phyloP scores from a whole-genome alignment of 2,888 invertebrate genomes.

The Xestia xanthographa region DNA sequence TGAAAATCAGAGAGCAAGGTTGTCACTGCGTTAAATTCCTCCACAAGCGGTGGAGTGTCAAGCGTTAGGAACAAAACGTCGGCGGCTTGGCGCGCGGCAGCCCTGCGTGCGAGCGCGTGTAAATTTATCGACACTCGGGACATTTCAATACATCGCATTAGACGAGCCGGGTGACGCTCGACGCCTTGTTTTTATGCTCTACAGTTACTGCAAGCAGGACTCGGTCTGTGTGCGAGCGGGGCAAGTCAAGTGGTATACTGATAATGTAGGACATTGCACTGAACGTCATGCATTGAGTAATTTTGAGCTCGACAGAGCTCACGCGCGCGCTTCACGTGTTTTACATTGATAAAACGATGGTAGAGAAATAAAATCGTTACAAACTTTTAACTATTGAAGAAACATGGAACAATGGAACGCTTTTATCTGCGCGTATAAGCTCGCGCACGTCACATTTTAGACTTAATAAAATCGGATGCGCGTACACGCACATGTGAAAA shows the following conservation, averaged over 20 bases:
- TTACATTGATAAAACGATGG: not conserved
- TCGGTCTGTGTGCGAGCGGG: slow-evolving; percentile 24
- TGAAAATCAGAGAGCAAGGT: slow-evolving; percentile 42
- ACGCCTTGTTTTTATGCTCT: slow-evolving; percentile 56
- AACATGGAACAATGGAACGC: not conserved
- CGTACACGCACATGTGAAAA: not conserved
- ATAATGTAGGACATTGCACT: not conserved
- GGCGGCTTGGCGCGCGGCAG: slow-evolving; percentile 24
- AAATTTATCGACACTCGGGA: slow-evolving; percentile 42
- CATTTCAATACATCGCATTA: slow-evolving; percentile 64
- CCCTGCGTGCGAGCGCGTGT: slow-evolving; percentile 44
- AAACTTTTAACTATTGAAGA: not conserved
- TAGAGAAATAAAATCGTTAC: not conserved
- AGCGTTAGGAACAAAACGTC: slow-evolving; percentile 22
- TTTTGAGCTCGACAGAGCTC: too few species aligned
- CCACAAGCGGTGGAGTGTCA: slow-evolving; percentile 18
- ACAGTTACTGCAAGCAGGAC: slow-evolving; percentile 30
- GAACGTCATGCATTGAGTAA: not conserved
- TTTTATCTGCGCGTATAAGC: not conserved
- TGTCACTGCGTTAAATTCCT: slow-evolving; percentile 40
- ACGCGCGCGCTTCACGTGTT: too few species aligned
- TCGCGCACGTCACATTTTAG: too few species aligned
- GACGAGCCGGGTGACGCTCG: slow-evolving; percentile 45
- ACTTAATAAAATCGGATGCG: too few species aligned
- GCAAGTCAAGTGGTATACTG: not conserved